A percentile compares a stretch with the other conserved stretches of the same genome.
phyloP scores from a whole-genome alignment of 1,140 invertebrate species.

The Proales similis region DNA sequence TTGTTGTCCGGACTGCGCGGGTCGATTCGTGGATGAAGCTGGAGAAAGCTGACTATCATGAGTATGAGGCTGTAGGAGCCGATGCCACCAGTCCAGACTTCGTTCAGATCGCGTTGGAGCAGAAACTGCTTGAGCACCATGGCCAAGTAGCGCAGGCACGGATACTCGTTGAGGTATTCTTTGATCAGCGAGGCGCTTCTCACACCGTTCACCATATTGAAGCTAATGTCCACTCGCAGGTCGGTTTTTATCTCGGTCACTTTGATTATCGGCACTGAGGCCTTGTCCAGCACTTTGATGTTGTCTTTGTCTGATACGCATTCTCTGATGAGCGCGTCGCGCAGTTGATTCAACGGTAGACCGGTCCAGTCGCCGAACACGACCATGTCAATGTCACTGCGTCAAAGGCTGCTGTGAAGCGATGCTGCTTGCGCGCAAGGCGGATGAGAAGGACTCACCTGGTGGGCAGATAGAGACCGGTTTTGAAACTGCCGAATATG shows the following conservation, averaged over 20 bases:
- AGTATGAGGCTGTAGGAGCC: conserved; percentile 96
- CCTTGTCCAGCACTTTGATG: conserved; percentile 34
- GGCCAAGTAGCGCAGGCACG: conserved; percentile 80
- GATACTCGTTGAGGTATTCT: conserved; percentile 61
- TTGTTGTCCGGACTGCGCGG: conserved; percentile 59
- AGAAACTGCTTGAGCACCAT: conserved; percentile 96
- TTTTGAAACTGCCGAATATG: conserved; percentile 83
- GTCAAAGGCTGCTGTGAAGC: too few species aligned
- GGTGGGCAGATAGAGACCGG: conserved; percentile 84
- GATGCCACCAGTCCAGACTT: conserved; percentile 97
- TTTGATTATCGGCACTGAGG: conserved; percentile 82
- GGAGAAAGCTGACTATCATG: conserved; percentile 94
- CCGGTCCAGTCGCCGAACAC: conserved; percentile 79
- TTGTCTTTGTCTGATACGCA: conserved; percentile 40
- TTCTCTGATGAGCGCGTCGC: conserved; percentile 25
- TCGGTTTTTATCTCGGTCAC: conserved; percentile 87
- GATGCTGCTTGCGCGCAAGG: conserved; percentile 26
- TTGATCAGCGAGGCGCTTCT: conserved; percentile 91
- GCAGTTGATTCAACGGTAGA: conserved; percentile 12
- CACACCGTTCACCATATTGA: conserved; percentile 91
- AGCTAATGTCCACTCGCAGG: conserved; percentile 91
- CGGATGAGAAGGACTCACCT: conserved; percentile 52
- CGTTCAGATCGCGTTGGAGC: conserved; percentile 89
- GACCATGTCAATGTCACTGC: conserved; percentile 92
- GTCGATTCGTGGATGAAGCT: conserved; percentile 68